Percentiles rank a stretch among this genome's conserved stretches.
phyloP scores from a whole-genome alignment of 2,888 invertebrate genomes.

The Calliopum simillimum region DNA sequence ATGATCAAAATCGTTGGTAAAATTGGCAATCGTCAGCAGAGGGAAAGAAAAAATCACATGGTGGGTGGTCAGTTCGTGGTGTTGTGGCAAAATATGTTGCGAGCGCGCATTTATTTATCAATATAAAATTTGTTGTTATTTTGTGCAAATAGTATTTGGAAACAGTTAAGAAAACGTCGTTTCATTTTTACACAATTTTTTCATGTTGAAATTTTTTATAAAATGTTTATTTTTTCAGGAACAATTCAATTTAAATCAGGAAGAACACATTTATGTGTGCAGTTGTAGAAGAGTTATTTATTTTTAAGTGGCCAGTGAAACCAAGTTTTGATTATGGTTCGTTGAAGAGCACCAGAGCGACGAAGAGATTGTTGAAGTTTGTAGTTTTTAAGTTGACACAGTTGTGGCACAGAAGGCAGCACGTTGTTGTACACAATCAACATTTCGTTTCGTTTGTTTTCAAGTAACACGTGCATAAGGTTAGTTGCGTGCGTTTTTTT shows the following conservation, averaged over 20 bases:
- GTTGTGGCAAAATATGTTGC: constrained; percentile 33
- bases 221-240: constrained; percentile 19
- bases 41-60: constrained; percentile 17
- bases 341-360: constrained; percentile 32
- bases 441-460: constrained; percentile 10
- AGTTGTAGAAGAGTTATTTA: constrained; percentile 10
- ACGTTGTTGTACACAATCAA: constrained; percentile 12
- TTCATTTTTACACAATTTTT: background rate
- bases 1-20: constrained; percentile 40
- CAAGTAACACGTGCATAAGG: constrained; percentile 18
- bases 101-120: constrained; percentile 4
- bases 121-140: no score
- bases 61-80: constrained; percentile 41
- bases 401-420: background rate
- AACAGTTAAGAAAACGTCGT: no score
- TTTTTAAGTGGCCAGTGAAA: constrained; percentile 14
- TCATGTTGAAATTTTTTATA: constrained; percentile 16
- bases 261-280: constrained; percentile 28
- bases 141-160: no score
- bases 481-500: constrained; percentile 21
- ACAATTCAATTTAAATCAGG: constrained; percentile 21
- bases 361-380: constrained; percentile 29
- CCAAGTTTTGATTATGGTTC: constrained; percentile 20
- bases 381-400: constrained; percentile 16
- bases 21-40: constrained; percentile 41